Base-by-base conservation (phyloP, 2,797 vertebrate species). In the Megaceryle alcyon region DNA sequence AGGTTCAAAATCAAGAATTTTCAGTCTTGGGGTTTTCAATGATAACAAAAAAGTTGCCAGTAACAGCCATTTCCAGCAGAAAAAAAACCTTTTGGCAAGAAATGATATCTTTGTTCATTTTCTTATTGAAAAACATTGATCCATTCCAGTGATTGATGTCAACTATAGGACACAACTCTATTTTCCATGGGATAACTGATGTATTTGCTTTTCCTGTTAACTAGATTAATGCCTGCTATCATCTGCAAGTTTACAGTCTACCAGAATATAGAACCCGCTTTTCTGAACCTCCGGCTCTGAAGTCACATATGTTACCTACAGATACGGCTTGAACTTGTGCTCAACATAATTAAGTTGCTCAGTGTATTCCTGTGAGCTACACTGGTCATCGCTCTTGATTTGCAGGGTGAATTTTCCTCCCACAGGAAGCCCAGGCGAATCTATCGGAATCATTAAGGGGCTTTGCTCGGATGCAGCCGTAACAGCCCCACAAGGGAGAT, bases 401-500 rank as follows among this genome's bases (percentile, higher is more conserved):
- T 92, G 89, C n/a, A 22, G 77, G 70, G 82, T 28, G 70, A 73
- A 29, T 86, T 90, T 82, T 65, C 69, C 66, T 82, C 76, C 69
- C 21, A 3, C 59, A 28, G 12, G 25, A 82, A 89, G 59, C 43
- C 39, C 79, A 20, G 70, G 69, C 5, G 0, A 81, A 81, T 76
- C 66, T 13, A 59, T 49, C 12, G 12, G 82, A 81, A 92, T 94
- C 96, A 94, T 96, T 94, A 95, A 79, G 73, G 59, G 89, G 69
- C 43, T 92, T 82, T 73, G 59, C 87, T 91, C 3, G 3, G 84
- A 44, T 81, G 84, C 79, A 93, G 79, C 94, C 5, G 0, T 96
- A 96, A 94, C 87, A 86, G 96, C 82, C 89, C 87, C 96, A 84
- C 94, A 88, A 91, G 96, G 95, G 92, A 97, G 65, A 76, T 46